A percentile compares a stretch with the other conserved stretches of the same genome.
These are phyloP conservation scores for Megastigmus dorsalis DNA, from an alignment of 2,888 invertebrate species.

Conservation along the genomic window DNA sequence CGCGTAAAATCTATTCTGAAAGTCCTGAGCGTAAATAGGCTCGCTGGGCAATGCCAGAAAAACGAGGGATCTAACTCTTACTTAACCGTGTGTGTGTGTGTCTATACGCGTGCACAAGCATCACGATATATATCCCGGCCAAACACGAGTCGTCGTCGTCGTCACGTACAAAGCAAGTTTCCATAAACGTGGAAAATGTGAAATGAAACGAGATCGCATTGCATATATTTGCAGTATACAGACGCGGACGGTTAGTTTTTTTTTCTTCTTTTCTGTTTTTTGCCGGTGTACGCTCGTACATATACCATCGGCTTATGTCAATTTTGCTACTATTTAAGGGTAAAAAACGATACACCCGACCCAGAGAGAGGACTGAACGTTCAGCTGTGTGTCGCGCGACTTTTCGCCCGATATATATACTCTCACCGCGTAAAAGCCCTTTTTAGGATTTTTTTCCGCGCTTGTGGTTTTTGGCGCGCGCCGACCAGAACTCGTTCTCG, in stretches of 20 bases:
- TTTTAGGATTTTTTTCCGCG: too few species aligned
- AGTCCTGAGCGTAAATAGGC: background rate
- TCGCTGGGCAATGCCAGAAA: background rate
- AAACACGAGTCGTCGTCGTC: too few species aligned
- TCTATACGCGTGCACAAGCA: too few species aligned
- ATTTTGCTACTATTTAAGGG: conserved; percentile 25
- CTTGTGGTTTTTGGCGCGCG: too few species aligned
- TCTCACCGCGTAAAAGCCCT: too few species aligned
- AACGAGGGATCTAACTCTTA: conserved; percentile 20
- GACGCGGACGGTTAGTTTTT: conserved; percentile 1
- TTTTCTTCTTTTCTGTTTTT: too few species aligned
- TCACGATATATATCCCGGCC: background rate
- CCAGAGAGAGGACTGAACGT: too few species aligned
- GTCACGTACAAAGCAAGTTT: conserved; percentile 37
- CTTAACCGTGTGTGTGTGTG: conserved; percentile 26
- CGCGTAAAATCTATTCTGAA: background rate
- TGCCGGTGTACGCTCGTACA: too few species aligned
- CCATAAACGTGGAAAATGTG: conserved; percentile 49
- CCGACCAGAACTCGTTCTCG: too few species aligned
- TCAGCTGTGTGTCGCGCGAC: too few species aligned
- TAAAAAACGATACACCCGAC: background rate
- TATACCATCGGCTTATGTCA: conserved; percentile 9
- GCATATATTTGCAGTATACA: conserved; percentile 23
- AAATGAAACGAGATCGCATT: conserved; percentile 42
- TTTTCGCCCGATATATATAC: too few species aligned